Evolutionary conservation across 1,140 invertebrate species (phyloP), one percentile per base, ranked within the genome.

Genomic region (Papilio helenus): DNA sequence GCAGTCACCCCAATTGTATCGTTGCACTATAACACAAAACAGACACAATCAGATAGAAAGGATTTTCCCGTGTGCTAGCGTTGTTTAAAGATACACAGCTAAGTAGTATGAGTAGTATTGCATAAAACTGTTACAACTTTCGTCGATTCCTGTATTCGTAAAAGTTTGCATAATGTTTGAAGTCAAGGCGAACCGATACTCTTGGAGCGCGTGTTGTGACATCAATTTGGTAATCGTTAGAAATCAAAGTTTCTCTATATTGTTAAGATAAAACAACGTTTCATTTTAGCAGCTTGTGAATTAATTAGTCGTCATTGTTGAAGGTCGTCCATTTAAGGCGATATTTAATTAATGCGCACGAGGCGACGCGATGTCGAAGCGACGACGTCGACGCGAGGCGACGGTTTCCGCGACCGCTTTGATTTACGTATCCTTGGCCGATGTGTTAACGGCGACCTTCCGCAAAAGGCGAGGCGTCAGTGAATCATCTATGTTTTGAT

Each of bases 391-490:
- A 55, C 51, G 51, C 51, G 51, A 46, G 80, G 72, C 79, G 78
- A 82, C 74, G 81, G 84, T 87, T 88, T 88, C 88, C 86, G 88
- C 82, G 84, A 85, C 72, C 79, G 84, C 81, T 89, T 88, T 89
- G 89, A 89, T 90, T 90, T 90, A 90, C 86, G 85, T 82, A 81
- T 82, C 85, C 86, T 89, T 89, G 86, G 82, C 61, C 74, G 80
- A 80, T 81, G 77, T 85, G 83, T 87, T 87, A 89, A 89, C 85
- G 83, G 85, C 84, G 88, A 89, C 87, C 89, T 93, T 92, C 86
- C 84, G 80, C 86, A 84, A 89, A 89, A 86, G 87, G 88, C 81
- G 80, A 83, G 80, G 79, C 68, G 71, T 76, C 65, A 85, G 79
- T 90, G 90, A 92, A 82, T 90, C 90, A 90, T 84, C 81, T 88